Evolutionary conservation across 2,797 vertebrate genomes (phyloP), one percentile per base, ranked within the genome.

Genomic region (Etheostoma nigrum): DNA sequence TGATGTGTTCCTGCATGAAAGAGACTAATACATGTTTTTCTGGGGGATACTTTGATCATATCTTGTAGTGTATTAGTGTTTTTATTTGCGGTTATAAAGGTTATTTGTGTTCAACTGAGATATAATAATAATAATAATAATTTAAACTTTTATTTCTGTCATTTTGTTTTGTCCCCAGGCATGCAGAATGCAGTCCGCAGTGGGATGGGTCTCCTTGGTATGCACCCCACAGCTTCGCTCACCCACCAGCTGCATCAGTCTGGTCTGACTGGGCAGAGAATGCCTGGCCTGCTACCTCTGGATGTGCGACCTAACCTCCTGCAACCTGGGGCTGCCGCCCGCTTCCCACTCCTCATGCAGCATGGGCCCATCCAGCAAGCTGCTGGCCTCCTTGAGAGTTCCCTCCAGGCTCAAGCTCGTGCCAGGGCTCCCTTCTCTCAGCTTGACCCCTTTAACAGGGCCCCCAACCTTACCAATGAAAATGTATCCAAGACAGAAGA

Each of bases 291-390:
- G 86, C 92, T 98, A 86, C 95, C 98, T 23, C 89, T 99, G 81
- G 98, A 99, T 77, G 94, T 98, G 73, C 96, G 97, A 70, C 96
- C 97, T n/a, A 97, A 96, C 88, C 91, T 99, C 48, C 96, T 44
- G 83, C 97, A 94, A 90, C 75, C 88, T 0, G 95, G 93, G 12
- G 87, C 89, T 0, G 93, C 88, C 0, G 82, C 90, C 58, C 94
- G 94, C 80, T 99, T 99, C 89, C 96, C 98, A 5, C 90, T 96
- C 13, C 93, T 99, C 76, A 94, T 99, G 87, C 97, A 97, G 81
- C 97, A 96, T 73, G 95, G 96, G 82, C 88, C 97, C n/a, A 91
- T 95, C 27, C 97, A 96, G 88, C 95, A 95, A 78, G 82, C 91
- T 19, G 78, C 84, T 12, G 89, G 88, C 72, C 90, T 96, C 64